A percentile compares a stretch with the other conserved stretches of the same genome.
These are phyloP conservation scores for Camponotus pennsylvanicus DNA, from an alignment of 1,140 invertebrate species.

Conservation along the genomic window DNA sequence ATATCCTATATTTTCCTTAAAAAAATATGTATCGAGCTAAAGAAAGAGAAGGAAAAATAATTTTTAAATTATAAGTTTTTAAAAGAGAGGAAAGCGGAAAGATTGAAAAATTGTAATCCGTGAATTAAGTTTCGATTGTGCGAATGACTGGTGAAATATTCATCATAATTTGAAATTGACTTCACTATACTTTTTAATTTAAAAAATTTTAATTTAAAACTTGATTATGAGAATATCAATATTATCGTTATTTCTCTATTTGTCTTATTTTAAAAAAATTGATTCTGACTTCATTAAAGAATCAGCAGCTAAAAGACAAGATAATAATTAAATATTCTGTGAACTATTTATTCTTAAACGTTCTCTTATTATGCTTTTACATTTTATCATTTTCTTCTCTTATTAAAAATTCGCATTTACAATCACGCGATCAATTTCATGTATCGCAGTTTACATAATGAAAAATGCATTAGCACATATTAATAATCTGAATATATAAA, in stretches of 20 bases:
- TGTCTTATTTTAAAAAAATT: neutral
- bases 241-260: neutral
- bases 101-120: neutral
- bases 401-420: conserved; percentile 22
- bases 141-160: neutral
- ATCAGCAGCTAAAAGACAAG: neutral
- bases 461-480: neutral
- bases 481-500: conserved; percentile 7
- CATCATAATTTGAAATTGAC: neutral
- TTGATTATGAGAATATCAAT: neutral
- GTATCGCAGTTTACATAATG: neutral
- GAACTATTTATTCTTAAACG: neutral
- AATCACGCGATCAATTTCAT: neutral
- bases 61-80: neutral
- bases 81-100: neutral
- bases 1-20: neutral
- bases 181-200: neutral
- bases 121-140: neutral
- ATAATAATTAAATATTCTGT: neutral
- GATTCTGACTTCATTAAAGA: neutral
- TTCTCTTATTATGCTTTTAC: neutral
- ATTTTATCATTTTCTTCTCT: neutral
- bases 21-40: neutral
- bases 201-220: neutral
- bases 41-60: neutral